Evolutionary conservation across 2,797 vertebrate species (phyloP).

Genomic region (Echeneis naucrates): DNA sequence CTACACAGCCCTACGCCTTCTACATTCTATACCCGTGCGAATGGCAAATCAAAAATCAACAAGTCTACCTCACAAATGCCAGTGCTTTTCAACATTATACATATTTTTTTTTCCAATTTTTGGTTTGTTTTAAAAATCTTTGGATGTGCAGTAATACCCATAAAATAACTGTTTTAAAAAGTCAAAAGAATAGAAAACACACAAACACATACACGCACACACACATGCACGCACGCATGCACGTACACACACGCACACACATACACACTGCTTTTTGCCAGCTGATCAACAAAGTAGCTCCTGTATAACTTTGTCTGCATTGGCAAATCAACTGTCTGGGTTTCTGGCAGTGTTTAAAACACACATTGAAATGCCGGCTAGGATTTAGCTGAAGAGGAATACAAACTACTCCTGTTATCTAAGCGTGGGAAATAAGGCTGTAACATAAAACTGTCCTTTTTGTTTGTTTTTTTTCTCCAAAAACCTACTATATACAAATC

Average conservation of each 20-base stretch:
- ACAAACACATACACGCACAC: slow-evolving; percentile 44
- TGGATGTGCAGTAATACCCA: slow-evolving; percentile 91
- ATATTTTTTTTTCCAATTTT: slow-evolving; percentile 84
- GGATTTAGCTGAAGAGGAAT: slow-evolving; percentile 87
- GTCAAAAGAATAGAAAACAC: slow-evolving; percentile 87
- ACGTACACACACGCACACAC: slow-evolving; percentile 76
- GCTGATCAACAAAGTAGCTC: slow-evolving; percentile 87
- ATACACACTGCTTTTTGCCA: slow-evolving; percentile 88
- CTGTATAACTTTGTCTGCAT: slow-evolving; percentile 85
- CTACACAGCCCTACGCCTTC: slow-evolving; percentile 83
- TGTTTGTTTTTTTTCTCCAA: slow-evolving; percentile 75
- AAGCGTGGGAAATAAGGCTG: slow-evolving; percentile 90
- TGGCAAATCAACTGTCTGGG: slow-evolving; percentile 87
- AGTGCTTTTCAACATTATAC: slow-evolving; percentile 90
- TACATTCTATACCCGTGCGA: slow-evolving; percentile 89
- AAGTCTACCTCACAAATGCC: slow-evolving; percentile 91
- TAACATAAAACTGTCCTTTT: slow-evolving; percentile 89
- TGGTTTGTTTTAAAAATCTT: slow-evolving; percentile 90
- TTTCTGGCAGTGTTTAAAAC: slow-evolving; percentile 95
- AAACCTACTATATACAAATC: slow-evolving; percentile 96
- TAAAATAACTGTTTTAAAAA: slow-evolving; percentile 88
- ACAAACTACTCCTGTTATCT: slow-evolving; percentile 89
- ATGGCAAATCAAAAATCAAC: slow-evolving; percentile 86
- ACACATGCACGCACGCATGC: slow-evolving; percentile 76
- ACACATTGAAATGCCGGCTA: slow-evolving; percentile 89